Base-by-base conservation (phyloP, 1,140 invertebrate genomes). In the Chymomyza costata region DNA sequence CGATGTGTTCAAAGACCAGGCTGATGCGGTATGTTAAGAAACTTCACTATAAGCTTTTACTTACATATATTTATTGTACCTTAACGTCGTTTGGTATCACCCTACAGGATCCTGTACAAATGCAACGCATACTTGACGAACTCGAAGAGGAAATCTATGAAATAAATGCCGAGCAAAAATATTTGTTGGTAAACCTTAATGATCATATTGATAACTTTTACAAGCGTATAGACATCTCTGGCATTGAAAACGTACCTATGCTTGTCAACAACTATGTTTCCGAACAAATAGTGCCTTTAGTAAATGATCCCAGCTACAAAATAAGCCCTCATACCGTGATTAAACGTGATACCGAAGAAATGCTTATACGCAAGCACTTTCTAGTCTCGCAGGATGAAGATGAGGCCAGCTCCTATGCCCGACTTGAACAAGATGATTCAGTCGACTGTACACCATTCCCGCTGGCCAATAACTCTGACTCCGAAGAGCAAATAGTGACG, bases 151-250 rank as follows among this genome's bases (percentile, higher is more conserved):
- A 85, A 55, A 61, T 85, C 13, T 78, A 70, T 35, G 78, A 85
- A 41, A 85, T 85, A 10, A 85, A 84, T 50, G 69, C 67, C 3
- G 84, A 85, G 31, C 78, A 85, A 13, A 63, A 84, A 40, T 82
- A 45, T 44, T 46, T 85, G 2, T 49, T 84, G 39, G 13, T 82
- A 16, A 65, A 63, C 7, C 35, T 85, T 0, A 63, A 82, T 18
- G 67, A 82, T 2, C 21, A 64, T 7, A 43, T 85, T 28, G 62
- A 82, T 14, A 37, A 41, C 3, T 82, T 84, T 31, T 66, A 46
- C 15, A 65, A 67, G 25, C 65, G 65, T 35, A 40, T 85, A 5
- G 31, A 52, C 38, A 60, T 54, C 16, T 62, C 62, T 43, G 62
- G 68, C 39, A 69, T 85, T 25, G 41, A 31, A 16, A 62, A 38